Percentiles rank a stretch among this genome's conserved stretches.
Evolutionary conservation across 2,113 vertebrate genomes (phyloP).

Genomic region (Pygoscelis adeliae): DNA sequence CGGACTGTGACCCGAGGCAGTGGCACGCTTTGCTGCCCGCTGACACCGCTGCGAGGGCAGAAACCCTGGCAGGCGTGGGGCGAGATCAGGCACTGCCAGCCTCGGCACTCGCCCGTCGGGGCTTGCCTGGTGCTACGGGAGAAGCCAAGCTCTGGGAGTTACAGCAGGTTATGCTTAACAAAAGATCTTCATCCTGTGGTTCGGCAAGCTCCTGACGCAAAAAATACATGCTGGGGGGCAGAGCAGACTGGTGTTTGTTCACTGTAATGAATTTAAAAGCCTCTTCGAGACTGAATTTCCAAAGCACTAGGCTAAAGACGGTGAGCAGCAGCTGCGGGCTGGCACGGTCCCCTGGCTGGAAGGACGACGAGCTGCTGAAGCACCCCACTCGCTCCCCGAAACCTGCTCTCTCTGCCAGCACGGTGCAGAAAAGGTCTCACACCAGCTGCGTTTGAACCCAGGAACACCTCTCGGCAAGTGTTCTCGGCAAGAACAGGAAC

Average conservation of each 20-base stretch:
- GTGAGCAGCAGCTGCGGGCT: not conserved
- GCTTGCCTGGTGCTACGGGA: not conserved
- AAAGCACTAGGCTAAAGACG: not conserved
- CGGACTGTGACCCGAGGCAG: not conserved
- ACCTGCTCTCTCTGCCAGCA: not conserved
- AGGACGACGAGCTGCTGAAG: too few relatives aligned
- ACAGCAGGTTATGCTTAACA: not conserved
- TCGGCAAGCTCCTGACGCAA: not conserved
- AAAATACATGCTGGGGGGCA: not conserved
- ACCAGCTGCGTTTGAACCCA: not conserved
- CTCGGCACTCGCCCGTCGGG: not conserved
- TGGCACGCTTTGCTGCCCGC: not conserved
- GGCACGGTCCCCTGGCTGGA: not conserved
- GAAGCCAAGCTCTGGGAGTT: not conserved
- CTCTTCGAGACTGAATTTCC: not conserved
- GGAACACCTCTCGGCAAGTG: not conserved
- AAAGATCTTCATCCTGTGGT: not conserved
- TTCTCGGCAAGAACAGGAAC: not conserved
- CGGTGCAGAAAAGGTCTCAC: fast-evolving
- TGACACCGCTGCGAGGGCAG: not conserved
- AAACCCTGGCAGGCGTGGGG: not conserved
- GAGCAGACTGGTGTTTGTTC: not conserved
- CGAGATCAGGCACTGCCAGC: not conserved
- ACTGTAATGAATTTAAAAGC: fast-evolving
- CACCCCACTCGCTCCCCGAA: not conserved